A percentile compares a stretch with the other conserved stretches of the same genome.
Conservation (phyloP, 2,888 invertebrate genomes). For the Phortica magna region DNA sequence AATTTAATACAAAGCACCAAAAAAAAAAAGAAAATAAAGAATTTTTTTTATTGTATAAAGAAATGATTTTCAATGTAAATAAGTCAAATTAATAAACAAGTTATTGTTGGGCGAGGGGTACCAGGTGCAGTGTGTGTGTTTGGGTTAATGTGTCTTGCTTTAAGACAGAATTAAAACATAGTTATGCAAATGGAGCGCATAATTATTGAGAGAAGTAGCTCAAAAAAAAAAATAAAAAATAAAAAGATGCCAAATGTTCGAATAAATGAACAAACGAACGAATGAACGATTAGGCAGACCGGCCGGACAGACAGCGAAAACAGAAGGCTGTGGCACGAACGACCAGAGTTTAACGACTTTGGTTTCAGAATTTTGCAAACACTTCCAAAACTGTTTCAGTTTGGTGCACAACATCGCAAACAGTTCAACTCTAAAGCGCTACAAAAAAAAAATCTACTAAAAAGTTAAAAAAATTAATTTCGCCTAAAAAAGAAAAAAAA, state of each 20-base stretch:
- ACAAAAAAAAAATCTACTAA: neutral
- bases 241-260: neutral
- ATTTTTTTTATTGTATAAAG: too few species aligned
- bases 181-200: slow-evolving; percentile 50
- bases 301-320: neutral
- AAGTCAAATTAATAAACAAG: too few species aligned
- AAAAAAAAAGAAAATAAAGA: neutral
- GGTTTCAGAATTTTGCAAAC: slow-evolving; percentile 31
- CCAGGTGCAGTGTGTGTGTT: neutral
- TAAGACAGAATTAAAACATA: slow-evolving; percentile 23
- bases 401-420: slow-evolving; percentile 13
- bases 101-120: neutral
- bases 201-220: neutral
- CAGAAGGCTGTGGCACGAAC: slow-evolving; percentile 4
- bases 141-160: neutral
- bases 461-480: slow-evolving; percentile 2
- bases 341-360: neutral
- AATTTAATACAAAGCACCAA: slow-evolving; percentile 14
- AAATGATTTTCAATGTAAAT: too few species aligned
- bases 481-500: neutral
- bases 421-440: neutral
- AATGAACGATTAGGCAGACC: neutral
- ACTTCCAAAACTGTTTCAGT: slow-evolving; percentile 5
- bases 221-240: too few species aligned
- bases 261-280: neutral